Evolutionary conservation across 2,888 invertebrate species (phyloP).

Genomic region (Agriopis marginaria): DNA sequence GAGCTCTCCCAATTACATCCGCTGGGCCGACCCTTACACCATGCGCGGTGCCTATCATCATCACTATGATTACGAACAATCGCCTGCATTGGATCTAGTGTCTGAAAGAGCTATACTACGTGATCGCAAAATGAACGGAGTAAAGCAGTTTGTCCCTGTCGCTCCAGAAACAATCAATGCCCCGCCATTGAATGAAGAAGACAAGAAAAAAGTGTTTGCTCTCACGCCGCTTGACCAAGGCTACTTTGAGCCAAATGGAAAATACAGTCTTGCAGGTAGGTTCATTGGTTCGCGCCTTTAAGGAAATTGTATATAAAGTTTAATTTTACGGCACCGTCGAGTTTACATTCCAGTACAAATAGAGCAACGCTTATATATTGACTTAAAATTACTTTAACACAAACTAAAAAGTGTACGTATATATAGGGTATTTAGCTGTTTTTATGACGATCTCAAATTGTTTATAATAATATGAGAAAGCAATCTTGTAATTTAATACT

Average conservation of each 20-base stretch:
- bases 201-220: conserved; percentile 56
- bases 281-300: conserved; percentile 11
- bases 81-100: conserved; percentile 14
- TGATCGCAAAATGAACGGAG: background rate
- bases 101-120: background rate
- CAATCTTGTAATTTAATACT: no score
- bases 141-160: background rate
- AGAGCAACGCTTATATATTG: no score
- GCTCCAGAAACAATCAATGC: no score
- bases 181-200: conserved; percentile 11
- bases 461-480: no score
- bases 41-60: conserved; percentile 3
- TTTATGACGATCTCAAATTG: no score
- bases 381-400: no score
- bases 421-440: no score
- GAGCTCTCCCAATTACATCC: conserved; percentile 44
- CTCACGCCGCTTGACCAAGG: conserved; percentile 65
- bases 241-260: conserved; percentile 54
- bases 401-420: no score
- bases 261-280: conserved; percentile 50
- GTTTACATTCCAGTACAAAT: no score
- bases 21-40: conserved; percentile 23
- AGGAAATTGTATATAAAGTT: no score
- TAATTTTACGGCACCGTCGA: background rate
- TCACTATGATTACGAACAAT: conserved; percentile 12